phyloP scores from a whole-genome alignment of 2,888 invertebrate species.

The Dryadula phaetusa region DNA sequence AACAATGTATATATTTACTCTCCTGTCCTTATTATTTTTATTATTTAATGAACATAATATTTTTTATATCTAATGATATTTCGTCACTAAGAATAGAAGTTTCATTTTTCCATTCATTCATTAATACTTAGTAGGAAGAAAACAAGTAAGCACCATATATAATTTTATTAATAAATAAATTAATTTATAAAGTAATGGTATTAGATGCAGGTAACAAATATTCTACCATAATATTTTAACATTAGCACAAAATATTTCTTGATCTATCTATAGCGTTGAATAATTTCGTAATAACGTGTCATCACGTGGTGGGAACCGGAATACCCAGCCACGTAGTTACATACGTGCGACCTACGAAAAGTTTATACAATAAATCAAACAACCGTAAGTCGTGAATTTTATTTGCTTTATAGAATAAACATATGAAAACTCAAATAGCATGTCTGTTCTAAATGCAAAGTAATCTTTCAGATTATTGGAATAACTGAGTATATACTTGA shows the following conservation, averaged over 20 bases:
- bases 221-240: not conserved
- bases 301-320: constrained; percentile 47
- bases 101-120: no score
- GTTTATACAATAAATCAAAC: constrained; percentile 46
- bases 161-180: no score
- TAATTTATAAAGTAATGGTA: no score
- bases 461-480: not conserved
- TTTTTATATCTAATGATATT: no score
- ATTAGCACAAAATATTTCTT: constrained; percentile 30
- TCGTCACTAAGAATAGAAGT: no score
- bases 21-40: not conserved
- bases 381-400: constrained; percentile 29
- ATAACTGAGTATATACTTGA: no score
- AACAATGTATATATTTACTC: not conserved
- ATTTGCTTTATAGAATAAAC: constrained; percentile 30
- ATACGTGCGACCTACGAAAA: constrained; percentile 35
- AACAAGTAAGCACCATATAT: no score
- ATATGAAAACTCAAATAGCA: constrained; percentile 17
- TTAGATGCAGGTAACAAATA: no score
- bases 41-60: no score
- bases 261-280: constrained; percentile 42
- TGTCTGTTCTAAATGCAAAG: not conserved
- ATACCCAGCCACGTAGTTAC: constrained; percentile 36
- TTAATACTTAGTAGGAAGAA: no score
- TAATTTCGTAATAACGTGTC: constrained; percentile 45